Base-by-base conservation (phyloP, 2,113 vertebrate species). In the Nycticebus coucang region DNA sequence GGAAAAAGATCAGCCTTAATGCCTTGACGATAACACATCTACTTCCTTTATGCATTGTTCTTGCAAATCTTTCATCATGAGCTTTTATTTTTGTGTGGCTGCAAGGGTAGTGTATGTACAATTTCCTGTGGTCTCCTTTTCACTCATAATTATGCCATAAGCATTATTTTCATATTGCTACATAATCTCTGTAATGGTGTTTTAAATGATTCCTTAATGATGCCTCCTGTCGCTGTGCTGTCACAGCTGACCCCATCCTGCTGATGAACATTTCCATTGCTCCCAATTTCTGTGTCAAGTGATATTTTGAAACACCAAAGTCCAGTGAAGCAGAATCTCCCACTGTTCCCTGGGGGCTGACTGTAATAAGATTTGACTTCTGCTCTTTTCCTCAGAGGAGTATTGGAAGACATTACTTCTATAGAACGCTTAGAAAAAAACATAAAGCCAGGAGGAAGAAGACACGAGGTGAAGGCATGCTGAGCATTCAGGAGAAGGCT, bases 251-350 rank as follows among this genome's bases (percentile, higher is more conserved):
- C 30, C 62, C 62, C n/a, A 0, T 62, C 4, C 55, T 28, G 24
- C 12, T 19, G n/a, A 91, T 35, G 57, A 74, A 7, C 26, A 59
- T 62, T 80, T 55, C 50, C 24, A 57, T 62, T 69, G 87, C 53
- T 87, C 89, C 80, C 72, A n/a, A 19, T 62, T 87, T 95, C 89
- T 81, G 60, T 78, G 72, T 88, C 59, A 64, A 75, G 59, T 24
- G 30, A 7, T 87, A 86, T 79, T 96, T 92, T 35, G n/a, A 85
- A 94, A 75, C 28, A 83, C 60, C n/a, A 5, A 64, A 86, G 95
- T 50, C 57, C 78, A 80, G 33, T 0, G 4, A 60, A 59, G 85
- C 66, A 93, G 71, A 84, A 68, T 72, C 19, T 59, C n/a, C 62
- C 28, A 26, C 62, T n/a, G 14, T 72, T 89, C 57, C 84, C 69